phyloP scores from a whole-genome alignment of 2,888 invertebrate species.

The Hemicrepidius hirtus region DNA sequence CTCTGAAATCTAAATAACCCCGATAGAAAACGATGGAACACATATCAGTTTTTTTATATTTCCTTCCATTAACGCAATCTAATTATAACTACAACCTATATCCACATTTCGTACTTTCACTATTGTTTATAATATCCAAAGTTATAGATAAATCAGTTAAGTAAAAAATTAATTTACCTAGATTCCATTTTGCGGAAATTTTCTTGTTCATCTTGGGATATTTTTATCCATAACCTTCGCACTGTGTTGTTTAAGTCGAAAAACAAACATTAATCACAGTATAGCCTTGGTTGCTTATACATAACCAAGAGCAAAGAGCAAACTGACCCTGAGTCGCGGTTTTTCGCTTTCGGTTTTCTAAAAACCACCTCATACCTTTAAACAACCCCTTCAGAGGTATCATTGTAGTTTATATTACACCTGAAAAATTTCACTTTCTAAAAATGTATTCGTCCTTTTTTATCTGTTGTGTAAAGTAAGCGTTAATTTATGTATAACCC shows the following conservation, averaged over 20 bases:
- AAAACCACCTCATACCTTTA: conserved; percentile 40
- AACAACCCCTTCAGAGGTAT: conserved; percentile 42
- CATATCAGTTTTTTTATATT: no score
- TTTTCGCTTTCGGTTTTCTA: conserved; percentile 62
- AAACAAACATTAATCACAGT: conserved; percentile 57
- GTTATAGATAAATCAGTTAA: no score
- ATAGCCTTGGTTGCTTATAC: conserved; percentile 52
- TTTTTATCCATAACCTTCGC: neutral
- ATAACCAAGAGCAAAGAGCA: conserved; percentile 54
- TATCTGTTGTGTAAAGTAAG: conserved; percentile 33
- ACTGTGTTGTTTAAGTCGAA: neutral
- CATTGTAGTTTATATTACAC: conserved; percentile 64
- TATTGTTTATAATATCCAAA: no score
- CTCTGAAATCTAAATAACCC: no score
- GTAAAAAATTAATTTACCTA: no score
- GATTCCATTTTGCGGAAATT: neutral
- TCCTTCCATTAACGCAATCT: no score
- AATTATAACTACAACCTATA: no score
- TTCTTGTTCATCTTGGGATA: neutral
- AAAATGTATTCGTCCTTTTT: conserved; percentile 40
- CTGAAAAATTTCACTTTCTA: conserved; percentile 66
- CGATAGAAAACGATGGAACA: no score
- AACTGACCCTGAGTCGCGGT: conserved; percentile 69
- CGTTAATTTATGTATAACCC: conserved; percentile 52
- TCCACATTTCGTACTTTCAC: no score